These are phyloP conservation scores for Lemur catta DNA, from an alignment of 2,797 vertebrate genomes.

Conservation along the genomic window DNA sequence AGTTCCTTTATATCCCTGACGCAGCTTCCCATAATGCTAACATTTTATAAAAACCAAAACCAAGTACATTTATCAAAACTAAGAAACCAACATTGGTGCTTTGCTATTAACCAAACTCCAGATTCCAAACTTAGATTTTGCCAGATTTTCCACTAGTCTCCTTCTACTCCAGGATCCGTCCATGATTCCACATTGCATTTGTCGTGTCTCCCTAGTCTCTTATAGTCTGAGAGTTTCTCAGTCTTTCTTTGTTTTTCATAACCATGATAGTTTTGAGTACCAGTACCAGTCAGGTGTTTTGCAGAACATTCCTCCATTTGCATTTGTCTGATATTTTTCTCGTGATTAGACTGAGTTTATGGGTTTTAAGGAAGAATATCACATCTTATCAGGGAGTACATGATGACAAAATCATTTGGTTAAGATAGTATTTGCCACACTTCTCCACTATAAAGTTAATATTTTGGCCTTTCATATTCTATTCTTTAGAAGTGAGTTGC, in stretches of 20 bases:
- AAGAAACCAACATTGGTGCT: neutral
- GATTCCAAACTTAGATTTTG: neutral
- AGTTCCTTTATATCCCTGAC: neutral
- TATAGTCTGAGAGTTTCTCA: neutral
- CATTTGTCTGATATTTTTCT: conserved; percentile 8
- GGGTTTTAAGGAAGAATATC: neutral
- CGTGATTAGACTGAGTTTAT: neutral
- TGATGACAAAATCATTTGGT: neutral
- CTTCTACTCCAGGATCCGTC: neutral
- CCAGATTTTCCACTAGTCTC: neutral
- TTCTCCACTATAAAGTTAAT: neutral
- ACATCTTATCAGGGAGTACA: neutral
- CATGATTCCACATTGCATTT: neutral
- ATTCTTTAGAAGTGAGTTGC: neutral
- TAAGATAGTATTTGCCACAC: neutral
- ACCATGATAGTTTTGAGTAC: neutral
- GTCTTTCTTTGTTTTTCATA: conserved; percentile 2
- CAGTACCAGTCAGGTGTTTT: neutral
- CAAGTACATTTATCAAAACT: neutral
- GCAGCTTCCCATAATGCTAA: neutral
- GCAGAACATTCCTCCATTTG: neutral
- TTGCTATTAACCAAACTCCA: conserved; percentile 1
- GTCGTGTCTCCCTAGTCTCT: neutral
- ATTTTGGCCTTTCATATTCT: neutral
- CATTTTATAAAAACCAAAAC: neutral